phyloP scores from a whole-genome alignment of 2,888 invertebrate genomes.

The Biston stratarius region DNA sequence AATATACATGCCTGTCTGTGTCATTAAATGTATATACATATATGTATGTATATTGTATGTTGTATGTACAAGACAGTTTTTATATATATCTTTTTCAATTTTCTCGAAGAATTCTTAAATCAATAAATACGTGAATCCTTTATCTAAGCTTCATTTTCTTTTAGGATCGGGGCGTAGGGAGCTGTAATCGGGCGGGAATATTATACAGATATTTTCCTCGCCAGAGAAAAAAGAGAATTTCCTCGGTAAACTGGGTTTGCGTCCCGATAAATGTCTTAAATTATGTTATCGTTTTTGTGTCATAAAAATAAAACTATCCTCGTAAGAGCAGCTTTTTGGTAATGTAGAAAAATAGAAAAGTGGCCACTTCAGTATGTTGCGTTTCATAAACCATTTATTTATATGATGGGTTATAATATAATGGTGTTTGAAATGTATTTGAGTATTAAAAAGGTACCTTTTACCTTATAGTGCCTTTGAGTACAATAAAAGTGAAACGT shows the following conservation, averaged over 20 bases:
- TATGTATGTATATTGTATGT: too few relatives aligned
- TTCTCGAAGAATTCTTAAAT: slow-evolving; percentile 51
- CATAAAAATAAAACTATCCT: slow-evolving; percentile 62
- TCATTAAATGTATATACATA: too few relatives aligned
- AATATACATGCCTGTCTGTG: too few relatives aligned
- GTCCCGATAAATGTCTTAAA: slow-evolving; percentile 67
- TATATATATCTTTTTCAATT: not conserved
- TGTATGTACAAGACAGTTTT: too few relatives aligned
- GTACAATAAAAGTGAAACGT: too few relatives aligned
- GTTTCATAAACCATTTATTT: not conserved
- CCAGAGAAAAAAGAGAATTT: slow-evolving; percentile 53
- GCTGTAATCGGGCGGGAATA: slow-evolving; percentile 63
- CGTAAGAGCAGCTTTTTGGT: slow-evolving; percentile 48
- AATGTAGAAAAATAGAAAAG: slow-evolving; percentile 41
- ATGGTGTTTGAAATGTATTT: too few relatives aligned
- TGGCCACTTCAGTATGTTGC: not conserved
- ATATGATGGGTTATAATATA: too few relatives aligned
- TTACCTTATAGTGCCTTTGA: too few relatives aligned
- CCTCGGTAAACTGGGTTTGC: slow-evolving; percentile 56
- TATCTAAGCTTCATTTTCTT: slow-evolving; percentile 69
- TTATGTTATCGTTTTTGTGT: slow-evolving; percentile 66
- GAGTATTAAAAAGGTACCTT: too few relatives aligned
- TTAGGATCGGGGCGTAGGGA: slow-evolving; percentile 63
- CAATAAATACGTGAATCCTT: slow-evolving; percentile 58
- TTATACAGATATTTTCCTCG: slow-evolving; percentile 62